A percentile compares a stretch with the other conserved stretches of the same genome.
Conservation (phyloP, 30 jellyfish, hydroid and myxozoan genomes). For the Turritopsis rubra region DNA sequence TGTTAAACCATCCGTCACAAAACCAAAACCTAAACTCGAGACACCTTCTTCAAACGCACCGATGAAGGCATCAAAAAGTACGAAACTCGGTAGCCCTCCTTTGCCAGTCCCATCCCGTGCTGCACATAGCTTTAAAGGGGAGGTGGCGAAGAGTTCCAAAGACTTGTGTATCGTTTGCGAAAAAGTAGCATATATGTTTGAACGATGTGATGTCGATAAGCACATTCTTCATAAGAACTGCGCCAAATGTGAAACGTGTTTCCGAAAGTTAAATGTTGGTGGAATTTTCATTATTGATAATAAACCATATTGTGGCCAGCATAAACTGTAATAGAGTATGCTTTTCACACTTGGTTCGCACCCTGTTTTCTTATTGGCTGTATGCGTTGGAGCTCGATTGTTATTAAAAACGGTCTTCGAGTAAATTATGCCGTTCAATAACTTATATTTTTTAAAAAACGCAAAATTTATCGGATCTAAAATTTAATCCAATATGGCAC, state of each 20-base stretch:
- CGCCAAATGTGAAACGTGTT: slow-evolving; percentile 68
- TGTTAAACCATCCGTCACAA: slow-evolving; percentile 9
- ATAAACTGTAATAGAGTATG: not conserved
- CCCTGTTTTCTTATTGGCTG: too few relatives aligned
- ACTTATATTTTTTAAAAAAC: too few relatives aligned
- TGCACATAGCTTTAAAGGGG: not conserved
- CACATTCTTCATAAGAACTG: slow-evolving; percentile 56
- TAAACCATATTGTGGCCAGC: slow-evolving; percentile 41
- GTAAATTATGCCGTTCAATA: too few relatives aligned
- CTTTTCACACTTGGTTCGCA: too few relatives aligned
- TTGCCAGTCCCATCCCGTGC: not conserved
- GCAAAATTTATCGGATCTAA: too few relatives aligned
- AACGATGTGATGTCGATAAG: slow-evolving; percentile 65
- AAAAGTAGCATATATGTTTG: slow-evolving; percentile 57
- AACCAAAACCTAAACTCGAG: slow-evolving; percentile 12
- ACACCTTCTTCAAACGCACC: not conserved
- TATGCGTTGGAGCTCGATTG: too few relatives aligned
- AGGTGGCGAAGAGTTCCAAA: slow-evolving; percentile 14
- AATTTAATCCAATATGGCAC: too few relatives aligned
- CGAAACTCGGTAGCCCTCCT: slow-evolving; percentile 4
- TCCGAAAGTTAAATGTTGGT: slow-evolving; percentile 66
- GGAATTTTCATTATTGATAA: slow-evolving; percentile 39
- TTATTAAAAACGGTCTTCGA: too few relatives aligned
- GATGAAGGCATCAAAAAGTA: not conserved
- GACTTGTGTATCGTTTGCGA: slow-evolving; percentile 64